Percentiles rank a stretch among this genome's conserved stretches.
phyloP scores from a whole-genome alignment of 2,888 invertebrate genomes.

The Melipona bicolor region DNA sequence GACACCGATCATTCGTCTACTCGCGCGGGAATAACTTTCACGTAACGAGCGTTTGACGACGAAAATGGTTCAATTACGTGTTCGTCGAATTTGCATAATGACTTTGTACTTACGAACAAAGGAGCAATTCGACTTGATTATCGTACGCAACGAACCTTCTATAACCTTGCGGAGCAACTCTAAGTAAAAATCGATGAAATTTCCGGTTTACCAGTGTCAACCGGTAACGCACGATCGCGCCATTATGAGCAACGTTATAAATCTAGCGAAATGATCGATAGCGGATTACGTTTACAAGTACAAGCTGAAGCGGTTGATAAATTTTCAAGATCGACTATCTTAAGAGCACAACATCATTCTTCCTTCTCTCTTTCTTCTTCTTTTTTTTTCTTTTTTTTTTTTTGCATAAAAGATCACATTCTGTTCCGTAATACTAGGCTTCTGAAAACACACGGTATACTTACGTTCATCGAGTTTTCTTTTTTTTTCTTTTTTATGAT shows the following conservation, averaged over 20 bases:
- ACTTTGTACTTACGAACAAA: neutral
- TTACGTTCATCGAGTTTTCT: constrained; percentile 46
- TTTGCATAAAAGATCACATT: neutral
- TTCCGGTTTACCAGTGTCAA: constrained; percentile 51
- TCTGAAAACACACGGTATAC: neutral
- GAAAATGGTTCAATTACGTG: neutral
- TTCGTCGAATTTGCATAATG: neutral
- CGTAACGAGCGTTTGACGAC: neutral
- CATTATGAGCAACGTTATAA: neutral
- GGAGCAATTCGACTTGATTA: neutral
- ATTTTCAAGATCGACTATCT: neutral
- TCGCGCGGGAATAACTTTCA: neutral
- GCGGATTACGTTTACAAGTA: neutral
- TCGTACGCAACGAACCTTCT: neutral
- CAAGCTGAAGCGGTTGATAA: neutral
- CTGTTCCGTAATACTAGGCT: neutral
- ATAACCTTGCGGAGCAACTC: no score
- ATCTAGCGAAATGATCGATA: neutral
- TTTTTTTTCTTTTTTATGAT: neutral
- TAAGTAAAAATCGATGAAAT: constrained; percentile 34
- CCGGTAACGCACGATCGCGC: constrained; percentile 4
- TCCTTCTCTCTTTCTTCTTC: neutral
- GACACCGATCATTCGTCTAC: no score
- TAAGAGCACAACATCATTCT: neutral
- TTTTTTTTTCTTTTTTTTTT: neutral